phyloP scores from a whole-genome alignment of 2,113 vertebrate genomes.

The Pampusana beccarii region DNA sequence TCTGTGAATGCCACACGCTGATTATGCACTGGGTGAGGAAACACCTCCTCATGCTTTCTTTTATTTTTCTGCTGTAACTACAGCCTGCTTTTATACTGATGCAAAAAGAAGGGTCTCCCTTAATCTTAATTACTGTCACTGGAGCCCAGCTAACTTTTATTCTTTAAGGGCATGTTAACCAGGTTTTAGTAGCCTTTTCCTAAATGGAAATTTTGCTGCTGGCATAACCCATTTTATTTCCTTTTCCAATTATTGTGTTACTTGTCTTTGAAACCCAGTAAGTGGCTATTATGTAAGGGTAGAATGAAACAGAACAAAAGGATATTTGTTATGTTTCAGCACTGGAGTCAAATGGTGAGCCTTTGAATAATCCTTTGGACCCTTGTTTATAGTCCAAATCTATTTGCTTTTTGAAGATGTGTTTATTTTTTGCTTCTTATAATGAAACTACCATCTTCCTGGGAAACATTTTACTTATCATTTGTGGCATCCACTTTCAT shows the following conservation, averaged over 20 bases:
- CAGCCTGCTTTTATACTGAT: background rate
- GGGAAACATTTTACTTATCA: background rate
- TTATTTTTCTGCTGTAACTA: background rate
- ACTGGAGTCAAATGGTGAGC: background rate
- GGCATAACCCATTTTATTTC: background rate
- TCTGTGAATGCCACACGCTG: background rate
- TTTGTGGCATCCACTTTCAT: background rate
- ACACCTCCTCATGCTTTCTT: background rate
- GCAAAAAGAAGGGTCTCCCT: background rate
- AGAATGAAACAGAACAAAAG: background rate
- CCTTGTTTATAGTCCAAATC: constrained; percentile 7
- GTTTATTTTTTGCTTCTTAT: background rate
- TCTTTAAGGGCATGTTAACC: background rate
- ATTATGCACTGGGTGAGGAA: background rate
- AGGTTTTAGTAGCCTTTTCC: constrained; percentile 24
- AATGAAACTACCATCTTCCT: constrained; percentile 4
- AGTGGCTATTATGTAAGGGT: background rate
- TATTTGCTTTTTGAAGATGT: constrained; percentile 11
- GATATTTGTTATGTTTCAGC: background rate
- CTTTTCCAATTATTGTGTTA: constrained; percentile 11
- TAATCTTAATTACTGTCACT: background rate
- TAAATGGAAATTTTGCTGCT: background rate
- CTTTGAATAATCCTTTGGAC: background rate
- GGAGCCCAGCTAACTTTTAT: background rate
- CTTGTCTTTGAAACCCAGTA: background rate